These are phyloP conservation scores for Protobothrops mucrosquamatus DNA, from an alignment of 2,113 vertebrate species.

Conservation along the genomic window DNA sequence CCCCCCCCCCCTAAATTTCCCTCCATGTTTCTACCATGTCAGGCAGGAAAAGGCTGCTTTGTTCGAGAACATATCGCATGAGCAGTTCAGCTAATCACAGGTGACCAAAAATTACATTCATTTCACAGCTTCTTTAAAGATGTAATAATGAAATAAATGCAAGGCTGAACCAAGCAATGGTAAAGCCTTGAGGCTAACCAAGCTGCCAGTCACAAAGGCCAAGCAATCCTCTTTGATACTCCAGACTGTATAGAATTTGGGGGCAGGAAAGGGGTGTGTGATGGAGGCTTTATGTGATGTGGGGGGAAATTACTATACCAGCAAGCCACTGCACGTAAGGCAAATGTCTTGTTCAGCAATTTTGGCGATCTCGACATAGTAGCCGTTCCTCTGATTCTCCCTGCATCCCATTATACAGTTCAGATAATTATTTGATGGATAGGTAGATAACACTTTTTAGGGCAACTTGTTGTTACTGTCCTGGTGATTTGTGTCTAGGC, in stretches of 20 bases:
- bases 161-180: neutral
- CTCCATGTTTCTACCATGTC: neutral
- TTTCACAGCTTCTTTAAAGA: neutral
- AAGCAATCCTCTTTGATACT: neutral
- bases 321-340: neutral
- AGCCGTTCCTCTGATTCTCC: neutral
- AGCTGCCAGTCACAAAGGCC: neutral
- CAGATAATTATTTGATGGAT: neutral
- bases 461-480: neutral
- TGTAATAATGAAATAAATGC: neutral
- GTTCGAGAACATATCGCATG: neutral
- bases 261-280: neutral
- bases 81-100: neutral
- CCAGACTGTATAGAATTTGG: neutral
- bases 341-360: neutral
- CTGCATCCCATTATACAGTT: neutral
- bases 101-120: neutral
- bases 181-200: neutral
- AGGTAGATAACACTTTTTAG: neutral
- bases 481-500: neutral
- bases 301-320: neutral
- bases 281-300: neutral
- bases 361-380: neutral
- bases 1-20: neutral
- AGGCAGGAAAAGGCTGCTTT: neutral